Percentiles rank a stretch among this genome's conserved stretches.
Evolutionary conservation across 2,888 invertebrate genomes (phyloP).

Genomic region (Hedya salicella): DNA sequence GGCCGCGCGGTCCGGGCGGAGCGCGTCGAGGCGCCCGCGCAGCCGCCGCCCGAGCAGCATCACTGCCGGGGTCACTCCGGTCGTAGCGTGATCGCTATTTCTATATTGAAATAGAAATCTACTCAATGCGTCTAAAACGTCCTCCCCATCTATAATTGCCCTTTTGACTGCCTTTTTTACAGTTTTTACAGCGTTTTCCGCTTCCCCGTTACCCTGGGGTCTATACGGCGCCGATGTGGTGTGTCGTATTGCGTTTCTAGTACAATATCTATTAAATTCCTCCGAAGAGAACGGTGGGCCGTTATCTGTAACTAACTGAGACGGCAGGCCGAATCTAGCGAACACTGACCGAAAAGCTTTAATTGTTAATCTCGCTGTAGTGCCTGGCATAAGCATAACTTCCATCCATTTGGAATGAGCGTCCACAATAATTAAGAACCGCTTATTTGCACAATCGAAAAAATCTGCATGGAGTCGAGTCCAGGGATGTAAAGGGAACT

Average conservation of each 20-base stretch:
- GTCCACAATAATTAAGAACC: constrained; percentile 46
- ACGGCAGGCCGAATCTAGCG: constrained; percentile 44
- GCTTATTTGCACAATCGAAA: no score
- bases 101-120: constrained; percentile 35
- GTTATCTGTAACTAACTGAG: constrained; percentile 46
- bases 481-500: no score
- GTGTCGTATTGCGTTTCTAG: constrained; percentile 33
- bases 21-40: constrained; percentile 40
- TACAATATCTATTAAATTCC: constrained; percentile 39
- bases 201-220: constrained; percentile 33
- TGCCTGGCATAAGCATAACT: constrained; percentile 41
- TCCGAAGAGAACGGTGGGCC: constrained; percentile 46
- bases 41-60: constrained; percentile 32
- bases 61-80: constrained; percentile 30
- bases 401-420: constrained; percentile 50
- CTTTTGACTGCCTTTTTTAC: constrained; percentile 36
- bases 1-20: constrained; percentile 36
- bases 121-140: constrained; percentile 11
- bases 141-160: constrained; percentile 13
- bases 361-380: constrained; percentile 34
- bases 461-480: no score
- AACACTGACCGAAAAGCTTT: constrained; percentile 35
- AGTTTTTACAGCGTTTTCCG: constrained; percentile 28
- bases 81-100: constrained; percentile 37
- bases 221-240: constrained; percentile 24